phyloP scores from a whole-genome alignment of 2,113 vertebrate genomes.

The Gulo gulo region DNA sequence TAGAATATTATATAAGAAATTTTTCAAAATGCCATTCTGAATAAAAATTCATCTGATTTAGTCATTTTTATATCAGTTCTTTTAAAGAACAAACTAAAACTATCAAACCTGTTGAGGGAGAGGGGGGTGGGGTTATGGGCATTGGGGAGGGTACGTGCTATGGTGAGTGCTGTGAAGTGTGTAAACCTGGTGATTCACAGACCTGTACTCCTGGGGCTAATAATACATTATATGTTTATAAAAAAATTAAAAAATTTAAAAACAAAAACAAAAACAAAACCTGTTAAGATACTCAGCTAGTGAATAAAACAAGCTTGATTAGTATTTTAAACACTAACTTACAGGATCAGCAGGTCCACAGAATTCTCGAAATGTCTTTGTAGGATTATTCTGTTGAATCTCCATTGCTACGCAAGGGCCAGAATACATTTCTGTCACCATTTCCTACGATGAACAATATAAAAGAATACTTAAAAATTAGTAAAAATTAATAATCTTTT shows the following conservation, averaged over 20 bases:
- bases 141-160: too few relatives aligned
- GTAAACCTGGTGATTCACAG: too few relatives aligned
- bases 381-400: conserved; percentile 84
- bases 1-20: neutral
- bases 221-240: too few relatives aligned
- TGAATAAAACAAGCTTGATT: neutral
- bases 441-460: conserved; percentile 81
- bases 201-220: too few relatives aligned
- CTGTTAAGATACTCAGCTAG: neutral
- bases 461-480: neutral
- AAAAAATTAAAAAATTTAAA: too few relatives aligned
- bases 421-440: conserved; percentile 93
- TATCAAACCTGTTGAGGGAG: neutral
- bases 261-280: too few relatives aligned
- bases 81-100: neutral
- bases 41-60: neutral
- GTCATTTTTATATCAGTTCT: neutral
- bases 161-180: too few relatives aligned
- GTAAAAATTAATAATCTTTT: neutral
- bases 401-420: conserved; percentile 95
- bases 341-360: conserved; percentile 96
- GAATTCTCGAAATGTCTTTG: conserved; percentile 91
- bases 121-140: too few relatives aligned
- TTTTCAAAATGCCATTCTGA: neutral
- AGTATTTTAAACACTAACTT: conserved; percentile 81